These are phyloP conservation scores for Cheilosia impressa DNA, from an alignment of 2,888 invertebrate genomes.

Conservation along the genomic window DNA sequence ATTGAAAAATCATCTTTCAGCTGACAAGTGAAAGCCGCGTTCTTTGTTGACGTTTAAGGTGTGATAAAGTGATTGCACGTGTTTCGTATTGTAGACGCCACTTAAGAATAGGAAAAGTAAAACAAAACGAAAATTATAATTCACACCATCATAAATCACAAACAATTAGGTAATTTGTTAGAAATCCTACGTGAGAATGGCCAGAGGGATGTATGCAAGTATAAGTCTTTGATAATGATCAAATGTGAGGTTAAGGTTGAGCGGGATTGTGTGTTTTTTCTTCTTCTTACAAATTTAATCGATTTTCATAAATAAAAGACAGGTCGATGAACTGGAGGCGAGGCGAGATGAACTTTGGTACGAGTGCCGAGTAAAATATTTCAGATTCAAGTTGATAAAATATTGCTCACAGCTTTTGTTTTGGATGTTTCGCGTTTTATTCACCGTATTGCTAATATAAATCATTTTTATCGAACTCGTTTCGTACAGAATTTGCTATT, in stretches of 20 bases:
- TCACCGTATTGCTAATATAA: no score
- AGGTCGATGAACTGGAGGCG: not conserved
- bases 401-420: no score
- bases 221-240: not conserved
- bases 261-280: not conserved
- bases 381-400: no score
- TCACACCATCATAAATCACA: constrained; percentile 25
- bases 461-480: no score
- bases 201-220: not conserved
- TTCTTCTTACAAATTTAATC: not conserved
- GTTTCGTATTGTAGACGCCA: constrained; percentile 12
- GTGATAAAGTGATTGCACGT: constrained; percentile 21
- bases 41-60: not conserved
- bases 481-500: no score
- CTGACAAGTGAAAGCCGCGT: constrained; percentile 1
- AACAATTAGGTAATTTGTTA: constrained; percentile 10
- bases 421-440: no score
- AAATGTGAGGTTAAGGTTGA: constrained; percentile 1
- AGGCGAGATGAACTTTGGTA: no score
- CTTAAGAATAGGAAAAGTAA: not conserved
- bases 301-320: not conserved
- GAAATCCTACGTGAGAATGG: not conserved
- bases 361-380: no score
- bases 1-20: constrained; percentile 8
- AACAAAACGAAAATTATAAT: not conserved